Evolutionary conservation across 92 coral and sea anemone genomes (phyloP).

Genomic region (Bergia puertoricense): DNA sequence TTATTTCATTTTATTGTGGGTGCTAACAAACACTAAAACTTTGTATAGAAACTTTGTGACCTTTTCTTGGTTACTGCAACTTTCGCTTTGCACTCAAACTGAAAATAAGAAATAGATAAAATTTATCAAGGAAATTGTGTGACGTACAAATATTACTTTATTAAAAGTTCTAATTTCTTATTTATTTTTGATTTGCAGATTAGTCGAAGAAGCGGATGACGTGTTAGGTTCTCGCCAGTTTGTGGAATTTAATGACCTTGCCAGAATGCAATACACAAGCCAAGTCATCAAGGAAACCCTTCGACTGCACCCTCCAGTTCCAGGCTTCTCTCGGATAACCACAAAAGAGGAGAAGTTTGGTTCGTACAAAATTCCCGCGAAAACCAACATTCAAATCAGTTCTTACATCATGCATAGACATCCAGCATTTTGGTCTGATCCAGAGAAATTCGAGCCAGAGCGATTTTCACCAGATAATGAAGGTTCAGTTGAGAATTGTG

Average conservation of each 20-base stretch:
- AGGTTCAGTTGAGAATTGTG: neutral
- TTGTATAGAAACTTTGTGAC: too few relatives aligned
- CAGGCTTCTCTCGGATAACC: constrained; percentile 52
- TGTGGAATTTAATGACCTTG: constrained; percentile 60
- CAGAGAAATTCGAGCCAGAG: constrained; percentile 77
- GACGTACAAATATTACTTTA: too few relatives aligned
- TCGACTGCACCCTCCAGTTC: constrained; percentile 81
- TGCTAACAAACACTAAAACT: too few relatives aligned
- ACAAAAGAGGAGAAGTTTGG: constrained; percentile 58
- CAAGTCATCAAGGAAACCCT: constrained; percentile 78
- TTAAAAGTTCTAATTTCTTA: neutral
- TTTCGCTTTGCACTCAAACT: too few relatives aligned
- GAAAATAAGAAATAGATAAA: too few relatives aligned
- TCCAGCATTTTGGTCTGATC: constrained; percentile 69
- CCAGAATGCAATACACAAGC: constrained; percentile 52
- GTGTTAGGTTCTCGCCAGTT: constrained; percentile 51
- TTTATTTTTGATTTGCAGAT: constrained; percentile 29
- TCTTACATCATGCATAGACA: constrained; percentile 60
- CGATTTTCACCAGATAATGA: constrained; percentile 53
- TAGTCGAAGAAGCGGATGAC: constrained; percentile 64
- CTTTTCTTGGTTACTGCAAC: too few relatives aligned
- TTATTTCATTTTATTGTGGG: too few relatives aligned
- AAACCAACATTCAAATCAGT: constrained; percentile 62
- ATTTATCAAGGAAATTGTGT: too few relatives aligned
- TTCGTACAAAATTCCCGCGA: constrained; percentile 61